Base-by-base conservation (phyloP, 2,888 invertebrate species). In the Salpingus planirostris region DNA sequence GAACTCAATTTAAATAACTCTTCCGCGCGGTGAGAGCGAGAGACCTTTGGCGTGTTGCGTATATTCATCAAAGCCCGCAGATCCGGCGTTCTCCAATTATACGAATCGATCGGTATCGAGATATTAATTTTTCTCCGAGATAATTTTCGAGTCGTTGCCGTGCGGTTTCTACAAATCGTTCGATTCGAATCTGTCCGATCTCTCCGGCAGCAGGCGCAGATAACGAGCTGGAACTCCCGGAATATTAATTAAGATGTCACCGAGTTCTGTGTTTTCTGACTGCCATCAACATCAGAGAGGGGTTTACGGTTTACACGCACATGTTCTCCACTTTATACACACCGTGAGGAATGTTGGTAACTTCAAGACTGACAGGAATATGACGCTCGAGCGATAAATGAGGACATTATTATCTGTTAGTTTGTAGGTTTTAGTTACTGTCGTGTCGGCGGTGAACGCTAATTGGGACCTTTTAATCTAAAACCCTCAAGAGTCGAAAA, bases 161-260 rank as follows among this genome's bases (percentile, higher is more conserved):
- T 27, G 25, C 18, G 23, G 28, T 38, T 32, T 29, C 27, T 21
- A 33, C 32, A 26, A 37, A 24, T 38, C 21, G 29, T 38, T 33
- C 28, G 27, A 21, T 15, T 33, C 22, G 27, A 29, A 35, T 33
- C 33, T 34, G 38, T 38, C 37, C 33, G 34, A 40, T 41, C 37
- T 33, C 31, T 44, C 40, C 36, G 43, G 44, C 31, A 8, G 13
- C 38, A 23, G 35, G 36, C 41, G 40, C 42, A 36, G 41, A 39
- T 46, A 41, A 48, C 42, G 41, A 29, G 33, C 30, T 42, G 34
- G 36, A 44, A 36, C 43, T 36, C 39, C 40, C 32, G 40, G 40
- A 43, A 44, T 45, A 50, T 47, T 48, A 50, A 48, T 50, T 50
- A 46, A 45, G 44, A 43, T 43, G 46, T 46, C 46, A 40, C 40